phyloP scores from a whole-genome alignment of 2,113 vertebrate genomes.

The Pithys albifrons region DNA sequence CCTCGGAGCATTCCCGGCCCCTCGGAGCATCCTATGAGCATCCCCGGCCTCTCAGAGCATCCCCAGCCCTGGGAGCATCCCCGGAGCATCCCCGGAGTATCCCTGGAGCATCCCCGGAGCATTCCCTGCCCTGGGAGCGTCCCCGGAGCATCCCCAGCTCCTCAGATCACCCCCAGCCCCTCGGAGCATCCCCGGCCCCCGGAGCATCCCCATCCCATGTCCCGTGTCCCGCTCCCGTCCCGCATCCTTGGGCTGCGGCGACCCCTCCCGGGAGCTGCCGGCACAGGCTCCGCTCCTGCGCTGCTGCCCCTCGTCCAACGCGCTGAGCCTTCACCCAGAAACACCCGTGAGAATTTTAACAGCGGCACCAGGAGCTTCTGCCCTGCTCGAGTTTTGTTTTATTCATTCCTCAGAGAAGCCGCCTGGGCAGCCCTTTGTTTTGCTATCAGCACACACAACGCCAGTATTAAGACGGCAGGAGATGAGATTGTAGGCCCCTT shows the following conservation, averaged over 20 bases:
- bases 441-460: not conserved
- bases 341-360: rapidly evolving
- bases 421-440: not conserved
- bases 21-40: too few relatives aligned
- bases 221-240: not conserved
- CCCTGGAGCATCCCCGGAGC: too few relatives aligned
- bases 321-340: rapidly evolving
- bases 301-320: rapidly evolving
- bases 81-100: too few relatives aligned
- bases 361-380: rapidly evolving
- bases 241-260: conserved; percentile 62
- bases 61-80: too few relatives aligned
- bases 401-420: not conserved
- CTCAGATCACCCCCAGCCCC: too few relatives aligned
- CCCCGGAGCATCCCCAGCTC: too few relatives aligned
- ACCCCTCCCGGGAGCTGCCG: conserved; percentile 53
- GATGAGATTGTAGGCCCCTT: not conserved
- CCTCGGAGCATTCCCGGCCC: not conserved
- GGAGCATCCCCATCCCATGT: not conserved
- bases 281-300: not conserved
- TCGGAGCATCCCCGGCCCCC: not conserved
- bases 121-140: too few relatives aligned
- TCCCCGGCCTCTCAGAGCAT: too few relatives aligned
- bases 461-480: not conserved
- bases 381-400: not conserved